These are phyloP conservation scores for Adelges cooleyi DNA, from an alignment of 1,140 invertebrate species.

Conservation along the genomic window DNA sequence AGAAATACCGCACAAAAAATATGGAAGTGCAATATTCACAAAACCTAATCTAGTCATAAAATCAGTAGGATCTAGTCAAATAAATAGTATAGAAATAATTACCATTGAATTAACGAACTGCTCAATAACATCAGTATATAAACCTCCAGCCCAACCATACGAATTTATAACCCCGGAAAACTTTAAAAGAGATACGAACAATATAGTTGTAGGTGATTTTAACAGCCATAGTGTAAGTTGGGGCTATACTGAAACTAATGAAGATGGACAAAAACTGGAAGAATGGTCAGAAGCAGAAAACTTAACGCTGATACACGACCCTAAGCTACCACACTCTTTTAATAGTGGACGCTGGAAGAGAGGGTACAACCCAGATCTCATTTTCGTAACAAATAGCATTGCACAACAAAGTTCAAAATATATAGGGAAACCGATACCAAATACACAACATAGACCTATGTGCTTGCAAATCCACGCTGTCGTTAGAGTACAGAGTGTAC, in stretches of 20 bases:
- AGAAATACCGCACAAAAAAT: conserved; percentile 24
- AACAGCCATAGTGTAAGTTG: neutral
- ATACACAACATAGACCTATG: conserved; percentile 10
- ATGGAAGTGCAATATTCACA: conserved; percentile 27
- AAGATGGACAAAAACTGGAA: neutral
- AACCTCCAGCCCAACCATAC: neutral
- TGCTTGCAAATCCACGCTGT: neutral
- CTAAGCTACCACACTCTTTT: conserved; percentile 15
- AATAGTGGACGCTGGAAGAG: conserved; percentile 15
- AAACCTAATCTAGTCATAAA: neutral
- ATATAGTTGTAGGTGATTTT: no score
- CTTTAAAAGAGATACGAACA: neutral
- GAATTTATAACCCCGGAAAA: neutral
- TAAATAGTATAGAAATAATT: neutral
- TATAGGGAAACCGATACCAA: conserved; percentile 7
- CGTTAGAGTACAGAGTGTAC: neutral
- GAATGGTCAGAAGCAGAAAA: neutral
- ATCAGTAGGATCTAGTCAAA: neutral
- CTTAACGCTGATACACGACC: conserved; percentile 5
- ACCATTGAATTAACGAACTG: neutral
- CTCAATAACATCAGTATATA: neutral
- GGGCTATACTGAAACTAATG: conserved; percentile 3
- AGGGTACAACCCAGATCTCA: conserved; percentile 12
- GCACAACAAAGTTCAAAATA: neutral
- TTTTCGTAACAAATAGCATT: conserved; percentile 13